phyloP scores from a whole-genome alignment of 2,113 vertebrate species.

The Progne subis region DNA sequence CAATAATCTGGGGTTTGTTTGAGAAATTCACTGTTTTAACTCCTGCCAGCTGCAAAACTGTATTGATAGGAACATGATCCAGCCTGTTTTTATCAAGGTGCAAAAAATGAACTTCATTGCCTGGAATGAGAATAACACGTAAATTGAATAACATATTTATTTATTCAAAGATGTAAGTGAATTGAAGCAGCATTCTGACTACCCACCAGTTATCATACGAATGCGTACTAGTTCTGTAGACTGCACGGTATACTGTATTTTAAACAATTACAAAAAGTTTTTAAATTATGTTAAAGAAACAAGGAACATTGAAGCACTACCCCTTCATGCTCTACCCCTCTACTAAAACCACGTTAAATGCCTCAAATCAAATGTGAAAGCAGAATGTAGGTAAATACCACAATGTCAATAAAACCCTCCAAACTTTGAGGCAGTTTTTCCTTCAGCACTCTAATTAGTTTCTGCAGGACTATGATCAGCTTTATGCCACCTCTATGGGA shows the following conservation, averaged over 20 bases:
- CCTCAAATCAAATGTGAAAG: background rate
- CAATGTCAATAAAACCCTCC: background rate
- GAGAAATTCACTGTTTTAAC: conserved; percentile 83
- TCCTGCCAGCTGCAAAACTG: conserved; percentile 87
- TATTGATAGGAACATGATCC: conserved; percentile 90
- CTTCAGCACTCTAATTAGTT: background rate
- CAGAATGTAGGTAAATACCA: background rate
- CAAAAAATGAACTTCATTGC: conserved; percentile 83
- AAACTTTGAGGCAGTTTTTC: background rate
- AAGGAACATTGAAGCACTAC: background rate
- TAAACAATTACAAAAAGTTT: background rate
- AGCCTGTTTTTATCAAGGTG: conserved; percentile 88
- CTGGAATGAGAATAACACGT: conserved; percentile 69
- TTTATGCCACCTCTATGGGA: background rate
- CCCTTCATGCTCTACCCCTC: background rate
- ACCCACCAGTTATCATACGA: background rate
- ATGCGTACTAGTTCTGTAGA: background rate
- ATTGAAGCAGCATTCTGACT: conserved; percentile 6
- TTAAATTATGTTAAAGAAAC: background rate
- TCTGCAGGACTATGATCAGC: background rate
- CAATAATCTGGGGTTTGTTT: conserved; percentile 75
- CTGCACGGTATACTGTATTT: background rate
- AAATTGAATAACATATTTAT: background rate
- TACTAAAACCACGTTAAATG: background rate
- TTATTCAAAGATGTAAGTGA: conserved; percentile 10